These are phyloP conservation scores for Daphoenositta chrysoptera DNA, from an alignment of 2,113 vertebrate genomes.

Conservation along the genomic window DNA sequence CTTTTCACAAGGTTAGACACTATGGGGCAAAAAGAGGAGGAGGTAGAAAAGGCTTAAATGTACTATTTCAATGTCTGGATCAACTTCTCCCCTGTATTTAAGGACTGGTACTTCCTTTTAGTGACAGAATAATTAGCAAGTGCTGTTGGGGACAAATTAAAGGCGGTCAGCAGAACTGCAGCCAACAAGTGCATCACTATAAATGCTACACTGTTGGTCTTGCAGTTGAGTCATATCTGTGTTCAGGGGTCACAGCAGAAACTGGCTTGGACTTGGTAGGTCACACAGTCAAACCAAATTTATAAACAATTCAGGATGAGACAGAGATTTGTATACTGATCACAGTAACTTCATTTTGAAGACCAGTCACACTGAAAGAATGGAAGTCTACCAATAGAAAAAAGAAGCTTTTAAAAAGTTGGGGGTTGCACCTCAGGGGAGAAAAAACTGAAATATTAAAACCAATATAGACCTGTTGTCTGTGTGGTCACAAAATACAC, in stretches of 20 bases:
- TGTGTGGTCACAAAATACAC: neutral
- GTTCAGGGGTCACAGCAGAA: neutral
- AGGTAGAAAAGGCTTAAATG: neutral
- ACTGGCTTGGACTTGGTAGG: neutral
- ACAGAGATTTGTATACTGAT: neutral
- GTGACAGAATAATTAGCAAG: neutral
- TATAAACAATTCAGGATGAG: neutral
- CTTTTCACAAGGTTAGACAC: neutral
- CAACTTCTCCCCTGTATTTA: neutral
- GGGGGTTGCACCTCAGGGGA: neutral
- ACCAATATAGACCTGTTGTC: neutral
- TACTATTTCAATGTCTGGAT: neutral
- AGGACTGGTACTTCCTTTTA: neutral
- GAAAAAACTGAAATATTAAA: neutral
- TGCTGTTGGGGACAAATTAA: neutral
- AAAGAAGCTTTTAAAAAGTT: neutral
- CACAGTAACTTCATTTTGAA: neutral
- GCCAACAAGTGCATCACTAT: neutral
- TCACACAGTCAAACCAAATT: neutral
- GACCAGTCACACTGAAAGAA: neutral
- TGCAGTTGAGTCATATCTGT: neutral
- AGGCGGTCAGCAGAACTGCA: neutral
- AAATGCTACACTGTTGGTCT: neutral
- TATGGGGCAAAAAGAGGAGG: neutral
- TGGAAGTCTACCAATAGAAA: neutral